Evolutionary conservation across 2,888 invertebrate species (phyloP).

Genomic region (Cinara cedri): DNA sequence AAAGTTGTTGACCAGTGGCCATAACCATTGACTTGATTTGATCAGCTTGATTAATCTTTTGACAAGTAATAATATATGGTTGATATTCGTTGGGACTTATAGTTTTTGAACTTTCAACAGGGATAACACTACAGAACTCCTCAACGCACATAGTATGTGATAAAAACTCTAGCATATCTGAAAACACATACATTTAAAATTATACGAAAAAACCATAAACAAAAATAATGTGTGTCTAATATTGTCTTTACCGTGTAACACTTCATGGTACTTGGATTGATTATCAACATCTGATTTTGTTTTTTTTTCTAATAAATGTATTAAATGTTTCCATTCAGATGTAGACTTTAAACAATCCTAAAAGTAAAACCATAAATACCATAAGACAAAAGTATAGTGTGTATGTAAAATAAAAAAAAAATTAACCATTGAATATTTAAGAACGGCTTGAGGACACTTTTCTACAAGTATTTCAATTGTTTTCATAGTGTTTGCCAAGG

Average conservation of each 20-base stretch:
- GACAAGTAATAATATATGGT: slow-evolving; percentile 65
- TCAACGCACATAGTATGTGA: slow-evolving; percentile 65
- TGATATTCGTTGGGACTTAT: slow-evolving; percentile 59
- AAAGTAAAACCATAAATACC: slow-evolving; percentile 58
- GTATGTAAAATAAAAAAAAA: too few species aligned
- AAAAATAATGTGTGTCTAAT: not conserved
- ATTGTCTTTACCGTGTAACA: slow-evolving; percentile 33
- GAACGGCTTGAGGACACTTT: slow-evolving; percentile 69
- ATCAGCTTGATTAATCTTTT: slow-evolving; percentile 69
- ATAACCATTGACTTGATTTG: slow-evolving; percentile 69
- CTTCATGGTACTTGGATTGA: slow-evolving; percentile 58
- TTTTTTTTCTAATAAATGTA: slow-evolving; percentile 63
- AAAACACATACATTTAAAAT: slow-evolving; percentile 28
- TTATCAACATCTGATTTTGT: slow-evolving; percentile 59
- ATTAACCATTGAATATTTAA: slow-evolving; percentile 72
- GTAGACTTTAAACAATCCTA: slow-evolving; percentile 64
- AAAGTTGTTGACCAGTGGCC: slow-evolving; percentile 68
- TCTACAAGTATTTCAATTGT: slow-evolving; percentile 68
- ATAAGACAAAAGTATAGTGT: too few species aligned
- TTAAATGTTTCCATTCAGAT: slow-evolving; percentile 61
- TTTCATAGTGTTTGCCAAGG: slow-evolving; percentile 62
- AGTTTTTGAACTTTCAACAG: slow-evolving; percentile 61
- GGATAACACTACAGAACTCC: slow-evolving; percentile 64
- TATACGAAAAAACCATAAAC: not conserved
- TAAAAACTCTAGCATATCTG: slow-evolving; percentile 65